Evolutionary conservation across 2,113 vertebrate species (phyloP).

Genomic region (Cyanoderma ruficeps): DNA sequence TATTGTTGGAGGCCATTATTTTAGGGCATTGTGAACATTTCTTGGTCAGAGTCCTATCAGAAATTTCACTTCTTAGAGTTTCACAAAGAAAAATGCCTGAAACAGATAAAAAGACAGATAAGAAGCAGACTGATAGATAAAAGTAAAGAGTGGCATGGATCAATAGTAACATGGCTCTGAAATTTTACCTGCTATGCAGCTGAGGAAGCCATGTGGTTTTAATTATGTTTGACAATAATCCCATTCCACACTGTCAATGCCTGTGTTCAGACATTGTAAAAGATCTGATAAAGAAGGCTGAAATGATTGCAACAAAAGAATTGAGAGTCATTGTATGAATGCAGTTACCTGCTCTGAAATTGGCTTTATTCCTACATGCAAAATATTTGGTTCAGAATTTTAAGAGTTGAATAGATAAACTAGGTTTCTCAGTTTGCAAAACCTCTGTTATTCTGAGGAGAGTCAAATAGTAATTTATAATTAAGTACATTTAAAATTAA

Average conservation of each 20-base stretch:
- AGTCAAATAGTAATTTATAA: background rate
- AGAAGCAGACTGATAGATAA: background rate
- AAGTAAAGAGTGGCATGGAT: background rate
- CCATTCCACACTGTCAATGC: background rate
- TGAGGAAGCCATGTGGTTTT: background rate
- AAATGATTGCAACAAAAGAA: background rate
- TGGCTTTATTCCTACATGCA: background rate
- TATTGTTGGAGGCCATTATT: background rate
- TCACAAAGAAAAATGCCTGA: constrained; percentile 15
- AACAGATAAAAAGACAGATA: background rate
- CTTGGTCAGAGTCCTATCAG: background rate
- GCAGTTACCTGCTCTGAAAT: background rate
- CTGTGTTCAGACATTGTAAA: background rate
- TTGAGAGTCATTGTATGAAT: background rate
- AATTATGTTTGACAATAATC: constrained; percentile 20
- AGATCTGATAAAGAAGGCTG: background rate
- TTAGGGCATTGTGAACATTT: background rate
- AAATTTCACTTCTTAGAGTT: background rate
- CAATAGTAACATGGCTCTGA: background rate
- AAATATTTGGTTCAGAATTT: background rate
- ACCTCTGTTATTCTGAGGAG: background rate
- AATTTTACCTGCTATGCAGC: background rate
- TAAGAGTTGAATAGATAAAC: background rate
- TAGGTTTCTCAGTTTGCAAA: background rate
- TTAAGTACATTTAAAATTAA: background rate